Percentiles rank a stretch among this genome's conserved stretches.
These are phyloP conservation scores for Diplazon laetatorius DNA, from an alignment of 2,888 invertebrate genomes.

Conservation along the genomic window DNA sequence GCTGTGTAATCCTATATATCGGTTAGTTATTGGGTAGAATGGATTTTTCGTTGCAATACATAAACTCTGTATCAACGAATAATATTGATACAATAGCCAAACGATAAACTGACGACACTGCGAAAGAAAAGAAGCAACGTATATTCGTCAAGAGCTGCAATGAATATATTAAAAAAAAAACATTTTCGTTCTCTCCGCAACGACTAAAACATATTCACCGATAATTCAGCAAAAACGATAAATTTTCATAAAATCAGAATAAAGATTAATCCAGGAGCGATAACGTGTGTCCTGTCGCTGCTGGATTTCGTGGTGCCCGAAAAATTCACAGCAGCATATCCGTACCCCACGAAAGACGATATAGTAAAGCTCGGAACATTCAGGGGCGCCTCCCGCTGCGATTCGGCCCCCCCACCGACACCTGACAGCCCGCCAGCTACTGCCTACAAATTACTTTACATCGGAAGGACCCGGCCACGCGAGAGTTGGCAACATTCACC, in stretches of 20 bases:
- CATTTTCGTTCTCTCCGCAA: slow-evolving; percentile 23
- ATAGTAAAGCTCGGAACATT: slow-evolving; percentile 46
- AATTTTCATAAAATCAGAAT: slow-evolving; percentile 63
- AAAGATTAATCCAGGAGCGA: slow-evolving; percentile 63
- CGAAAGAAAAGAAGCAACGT: not conserved
- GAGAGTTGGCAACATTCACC: slow-evolving; percentile 48
- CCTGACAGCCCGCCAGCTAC: slow-evolving; percentile 77
- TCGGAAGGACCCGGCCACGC: slow-evolving; percentile 64
- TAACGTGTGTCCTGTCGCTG: slow-evolving; percentile 63
- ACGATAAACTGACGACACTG: not conserved
- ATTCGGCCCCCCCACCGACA: slow-evolving; percentile 76
- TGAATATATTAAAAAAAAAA: slow-evolving; percentile 27
- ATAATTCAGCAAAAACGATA: slow-evolving; percentile 43
- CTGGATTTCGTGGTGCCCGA: slow-evolving; percentile 47
- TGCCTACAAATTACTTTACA: slow-evolving; percentile 79
- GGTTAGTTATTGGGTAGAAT: too few relatives aligned
- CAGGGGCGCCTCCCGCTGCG: slow-evolving; percentile 75
- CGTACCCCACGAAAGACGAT: not conserved
- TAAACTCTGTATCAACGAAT: too few relatives aligned
- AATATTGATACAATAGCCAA: too few relatives aligned
- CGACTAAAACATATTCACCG: slow-evolving; percentile 12
- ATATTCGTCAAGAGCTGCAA: slow-evolving; percentile 21
- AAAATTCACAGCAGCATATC: slow-evolving; percentile 59
- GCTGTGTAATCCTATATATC: too few relatives aligned
- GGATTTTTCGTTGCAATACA: too few relatives aligned